Conservation (phyloP, 2,888 invertebrate species). For the Serrognathus titanus region DNA sequence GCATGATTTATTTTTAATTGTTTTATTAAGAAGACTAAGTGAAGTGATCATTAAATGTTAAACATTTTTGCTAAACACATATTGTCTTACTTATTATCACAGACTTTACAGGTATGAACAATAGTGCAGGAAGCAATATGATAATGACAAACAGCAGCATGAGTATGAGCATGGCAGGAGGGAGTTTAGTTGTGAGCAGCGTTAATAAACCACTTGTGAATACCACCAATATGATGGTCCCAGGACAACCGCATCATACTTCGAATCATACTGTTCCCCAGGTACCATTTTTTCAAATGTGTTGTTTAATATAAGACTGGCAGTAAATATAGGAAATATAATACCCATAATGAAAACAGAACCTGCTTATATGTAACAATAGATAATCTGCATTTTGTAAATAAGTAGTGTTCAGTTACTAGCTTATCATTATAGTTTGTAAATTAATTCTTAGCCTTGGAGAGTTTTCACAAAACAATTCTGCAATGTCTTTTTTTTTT, state of each 20-base stretch:
- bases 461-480: no score
- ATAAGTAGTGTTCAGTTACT: background rate
- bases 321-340: background rate
- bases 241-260: slow-evolving; percentile 50
- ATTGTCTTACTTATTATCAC: background rate
- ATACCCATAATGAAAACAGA: background rate
- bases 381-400: background rate
- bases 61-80: background rate
- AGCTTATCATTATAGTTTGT: background rate
- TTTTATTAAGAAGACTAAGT: background rate
- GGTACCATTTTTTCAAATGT: slow-evolving; percentile 34
- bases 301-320: background rate
- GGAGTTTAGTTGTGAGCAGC: slow-evolving; percentile 69
- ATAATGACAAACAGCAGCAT: slow-evolving; percentile 71
- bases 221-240: slow-evolving; percentile 58
- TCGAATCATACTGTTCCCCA: slow-evolving; percentile 50
- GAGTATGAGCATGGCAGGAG: slow-evolving; percentile 69
- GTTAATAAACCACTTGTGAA: slow-evolving; percentile 70
- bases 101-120: slow-evolving; percentile 60
- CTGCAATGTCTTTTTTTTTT: no score
- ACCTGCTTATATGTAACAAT: background rate
- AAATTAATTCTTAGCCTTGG: background rate
- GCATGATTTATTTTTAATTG: background rate
- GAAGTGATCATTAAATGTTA: background rate
- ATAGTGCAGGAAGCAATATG: slow-evolving; percentile 64